phyloP scores from a whole-genome alignment of 23 tunicate species.

The Ascidia mentula region DNA sequence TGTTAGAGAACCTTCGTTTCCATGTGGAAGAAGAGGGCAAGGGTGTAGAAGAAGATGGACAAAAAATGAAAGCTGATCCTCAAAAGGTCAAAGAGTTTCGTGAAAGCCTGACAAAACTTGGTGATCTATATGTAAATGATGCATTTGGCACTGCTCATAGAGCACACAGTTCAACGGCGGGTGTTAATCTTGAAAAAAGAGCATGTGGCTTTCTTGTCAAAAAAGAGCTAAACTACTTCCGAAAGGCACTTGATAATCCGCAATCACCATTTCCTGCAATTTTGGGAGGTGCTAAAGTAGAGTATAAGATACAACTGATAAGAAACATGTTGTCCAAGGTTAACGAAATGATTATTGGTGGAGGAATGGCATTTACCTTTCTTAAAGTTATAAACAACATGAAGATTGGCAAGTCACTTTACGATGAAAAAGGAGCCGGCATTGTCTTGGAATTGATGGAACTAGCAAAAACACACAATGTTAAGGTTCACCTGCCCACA shows the following conservation, averaged over 20 bases:
- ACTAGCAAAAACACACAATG: conserved; percentile 64
- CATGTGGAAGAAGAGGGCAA: conserved; percentile 99
- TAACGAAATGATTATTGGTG: conserved; percentile 94
- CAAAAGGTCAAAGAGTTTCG: conserved; percentile 68
- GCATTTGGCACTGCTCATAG: conserved; percentile 99
- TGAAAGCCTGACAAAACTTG: conserved; percentile 80
- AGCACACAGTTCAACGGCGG: conserved; percentile 96
- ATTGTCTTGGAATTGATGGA: conserved; percentile 89
- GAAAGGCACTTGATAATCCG: conserved; percentile 84
- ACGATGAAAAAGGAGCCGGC: conserved; percentile 97
- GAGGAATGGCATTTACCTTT: conserved; percentile 99
- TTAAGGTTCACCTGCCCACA: conserved; percentile 85
- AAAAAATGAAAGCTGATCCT: conserved; percentile 70
- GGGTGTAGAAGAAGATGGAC: conserved; percentile 80
- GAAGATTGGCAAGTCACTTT: conserved; percentile 92
- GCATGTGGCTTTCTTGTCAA: conserved; percentile 91
- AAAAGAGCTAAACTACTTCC: conserved; percentile 92
- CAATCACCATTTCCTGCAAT: conserved; percentile 93
- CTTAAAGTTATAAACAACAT: conserved; percentile 74
- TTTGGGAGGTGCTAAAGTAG: conserved; percentile 96
- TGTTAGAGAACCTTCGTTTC: conserved; percentile 90
- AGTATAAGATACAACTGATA: conserved; percentile 93
- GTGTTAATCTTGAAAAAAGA: conserved; percentile 54
- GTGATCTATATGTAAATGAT: conserved; percentile 95
- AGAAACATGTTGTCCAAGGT: conserved; percentile 91